These are phyloP conservation scores for Lutjanus campechanus DNA, from an alignment of 2,797 vertebrate genomes.

Conservation along the genomic window DNA sequence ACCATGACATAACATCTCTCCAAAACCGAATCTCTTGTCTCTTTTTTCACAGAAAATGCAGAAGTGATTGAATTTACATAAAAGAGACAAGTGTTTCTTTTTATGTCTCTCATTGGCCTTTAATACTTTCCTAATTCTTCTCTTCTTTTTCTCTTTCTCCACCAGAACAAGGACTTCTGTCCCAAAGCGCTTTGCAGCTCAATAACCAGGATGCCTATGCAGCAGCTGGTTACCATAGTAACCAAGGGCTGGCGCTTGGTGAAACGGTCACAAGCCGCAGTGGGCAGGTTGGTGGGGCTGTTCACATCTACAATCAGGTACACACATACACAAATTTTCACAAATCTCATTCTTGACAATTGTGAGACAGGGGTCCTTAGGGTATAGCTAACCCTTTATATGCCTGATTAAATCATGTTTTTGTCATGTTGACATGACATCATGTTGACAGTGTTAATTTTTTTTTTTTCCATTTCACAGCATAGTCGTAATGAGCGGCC, in stretches of 20 bases:
- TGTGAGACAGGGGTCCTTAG: too few relatives aligned
- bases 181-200: slow-evolving; percentile 97
- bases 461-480: too few relatives aligned
- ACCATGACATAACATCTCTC: slow-evolving; percentile 3
- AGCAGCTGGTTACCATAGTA: slow-evolving; percentile 97
- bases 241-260: slow-evolving; percentile 94
- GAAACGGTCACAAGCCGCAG: slow-evolving; percentile 89
- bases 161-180: slow-evolving; percentile 95
- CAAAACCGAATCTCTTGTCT: not conserved
- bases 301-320: slow-evolving; percentile 97
- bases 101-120: not conserved
- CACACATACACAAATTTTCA: not conserved
- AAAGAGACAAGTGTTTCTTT: not conserved
- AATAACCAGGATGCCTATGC: slow-evolving; percentile 97
- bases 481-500: too few relatives aligned
- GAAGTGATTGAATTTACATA: not conserved
- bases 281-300: slow-evolving; percentile 90
- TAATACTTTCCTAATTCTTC: not conserved
- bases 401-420: too few relatives aligned
- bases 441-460: too few relatives aligned
- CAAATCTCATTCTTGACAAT: too few relatives aligned
- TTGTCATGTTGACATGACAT: too few relatives aligned
- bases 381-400: too few relatives aligned
- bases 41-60: not conserved
- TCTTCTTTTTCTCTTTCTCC: slow-evolving; percentile 53